Evolutionary conservation across 2,113 vertebrate genomes (phyloP).

Genomic region (Ptilonorhynchus violaceus): DNA sequence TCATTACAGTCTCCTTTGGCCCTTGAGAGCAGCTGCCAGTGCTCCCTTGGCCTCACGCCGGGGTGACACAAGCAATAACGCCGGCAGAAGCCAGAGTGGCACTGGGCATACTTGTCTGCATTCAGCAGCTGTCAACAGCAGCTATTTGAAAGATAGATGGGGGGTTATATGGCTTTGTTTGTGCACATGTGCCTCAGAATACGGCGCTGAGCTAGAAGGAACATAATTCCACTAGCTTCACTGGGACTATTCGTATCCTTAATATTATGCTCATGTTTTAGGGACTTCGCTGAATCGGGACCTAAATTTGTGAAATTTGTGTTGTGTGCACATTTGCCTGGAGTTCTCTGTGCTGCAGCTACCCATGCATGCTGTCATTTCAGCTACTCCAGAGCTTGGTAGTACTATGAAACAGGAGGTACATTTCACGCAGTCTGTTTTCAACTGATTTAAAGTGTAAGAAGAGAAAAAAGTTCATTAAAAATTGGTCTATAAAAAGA

Average conservation of each 20-base stretch:
- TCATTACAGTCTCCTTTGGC: constrained; percentile 46
- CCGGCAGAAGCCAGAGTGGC: constrained; percentile 7
- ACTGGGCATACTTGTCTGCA: background rate
- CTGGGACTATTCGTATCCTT: background rate
- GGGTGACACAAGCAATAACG: constrained; percentile 29
- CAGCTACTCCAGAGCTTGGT: background rate
- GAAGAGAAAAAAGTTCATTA: background rate
- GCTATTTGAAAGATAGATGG: constrained; percentile 42
- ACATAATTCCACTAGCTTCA: constrained; percentile 19
- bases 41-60: constrained; percentile 31
- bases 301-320: background rate
- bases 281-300: background rate
- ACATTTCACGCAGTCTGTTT: background rate
- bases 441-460: background rate
- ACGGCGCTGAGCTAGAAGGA: background rate
- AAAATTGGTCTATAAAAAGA: background rate
- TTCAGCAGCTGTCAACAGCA: constrained; percentile 42
- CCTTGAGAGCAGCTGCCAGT: constrained; percentile 47
- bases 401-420: background rate
- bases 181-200: constrained; percentile 2
- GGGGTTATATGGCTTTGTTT: background rate
- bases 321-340: background rate
- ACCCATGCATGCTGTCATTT: background rate
- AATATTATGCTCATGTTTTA: background rate
- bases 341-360: background rate